phyloP scores from a whole-genome alignment of 2,797 vertebrate species.

The Dermochelys coriacea region DNA sequence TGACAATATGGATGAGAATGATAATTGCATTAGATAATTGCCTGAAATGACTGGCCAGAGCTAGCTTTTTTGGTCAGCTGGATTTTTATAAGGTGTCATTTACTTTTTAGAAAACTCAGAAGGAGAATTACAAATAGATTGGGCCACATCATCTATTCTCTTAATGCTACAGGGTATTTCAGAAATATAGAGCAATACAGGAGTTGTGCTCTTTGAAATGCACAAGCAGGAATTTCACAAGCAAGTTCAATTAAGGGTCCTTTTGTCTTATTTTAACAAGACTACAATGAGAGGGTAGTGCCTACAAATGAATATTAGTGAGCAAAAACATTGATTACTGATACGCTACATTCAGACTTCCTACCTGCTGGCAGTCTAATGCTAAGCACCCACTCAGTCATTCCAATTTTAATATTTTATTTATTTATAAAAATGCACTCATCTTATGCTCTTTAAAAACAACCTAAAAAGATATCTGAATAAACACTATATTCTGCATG shows the following conservation, averaged over 20 bases:
- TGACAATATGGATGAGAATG: slow-evolving; percentile 57
- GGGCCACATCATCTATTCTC: background rate
- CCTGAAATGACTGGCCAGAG: slow-evolving; percentile 41
- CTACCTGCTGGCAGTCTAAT: background rate
- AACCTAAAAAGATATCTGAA: background rate
- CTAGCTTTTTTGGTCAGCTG: slow-evolving; percentile 39
- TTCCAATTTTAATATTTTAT: background rate
- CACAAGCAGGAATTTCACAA: background rate
- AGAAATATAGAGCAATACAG: background rate
- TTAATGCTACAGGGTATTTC: background rate
- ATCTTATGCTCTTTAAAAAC: background rate
- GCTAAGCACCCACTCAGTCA: background rate
- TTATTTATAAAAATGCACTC: background rate
- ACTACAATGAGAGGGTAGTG: background rate
- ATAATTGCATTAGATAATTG: slow-evolving; percentile 62
- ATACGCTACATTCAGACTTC: rapidly evolving
- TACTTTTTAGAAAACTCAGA: slow-evolving; percentile 67
- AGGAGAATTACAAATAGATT: slow-evolving; percentile 32
- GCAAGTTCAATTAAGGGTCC: background rate
- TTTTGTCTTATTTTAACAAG: background rate
- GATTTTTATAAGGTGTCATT: slow-evolving; percentile 52
- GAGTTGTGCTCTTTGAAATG: background rate
- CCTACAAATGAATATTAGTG: background rate
- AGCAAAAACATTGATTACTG: background rate
- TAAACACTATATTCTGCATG: background rate